Percentiles rank a stretch among this genome's conserved stretches.
Evolutionary conservation across 2,113 vertebrate genomes (phyloP).

Genomic region (Mirza zaza): DNA sequence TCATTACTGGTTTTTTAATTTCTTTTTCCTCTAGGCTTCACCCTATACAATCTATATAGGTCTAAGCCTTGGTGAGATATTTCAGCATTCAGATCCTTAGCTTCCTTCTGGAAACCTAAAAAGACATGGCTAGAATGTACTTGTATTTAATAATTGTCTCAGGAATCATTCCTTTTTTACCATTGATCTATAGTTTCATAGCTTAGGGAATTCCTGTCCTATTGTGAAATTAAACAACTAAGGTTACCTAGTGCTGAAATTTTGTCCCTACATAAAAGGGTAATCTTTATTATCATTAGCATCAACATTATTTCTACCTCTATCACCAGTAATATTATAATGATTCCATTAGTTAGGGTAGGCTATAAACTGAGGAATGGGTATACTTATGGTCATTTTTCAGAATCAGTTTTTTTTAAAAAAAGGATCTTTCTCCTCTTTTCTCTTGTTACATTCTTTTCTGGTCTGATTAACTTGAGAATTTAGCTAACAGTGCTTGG

Average conservation of each 20-base stretch:
- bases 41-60: neutral
- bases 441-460: slow-evolving; percentile 30
- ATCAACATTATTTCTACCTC: slow-evolving; percentile 24
- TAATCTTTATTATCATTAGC: neutral
- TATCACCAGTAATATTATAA: neutral
- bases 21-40: slow-evolving; percentile 36
- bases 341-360: slow-evolving; percentile 35
- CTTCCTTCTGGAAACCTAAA: neutral
- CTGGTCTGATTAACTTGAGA: slow-evolving; percentile 41
- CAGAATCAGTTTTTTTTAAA: neutral
- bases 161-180: neutral
- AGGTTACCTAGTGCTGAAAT: neutral
- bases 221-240: slow-evolving; percentile 19
- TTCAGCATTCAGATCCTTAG: slow-evolving; percentile 16
- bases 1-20: slow-evolving; percentile 21
- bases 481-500: slow-evolving; percentile 45
- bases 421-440: neutral
- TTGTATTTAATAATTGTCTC: slow-evolving; percentile 6
- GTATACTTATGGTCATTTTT: neutral
- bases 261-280: neutral
- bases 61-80: neutral
- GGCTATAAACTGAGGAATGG: neutral
- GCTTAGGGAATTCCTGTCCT: slow-evolving; percentile 32
- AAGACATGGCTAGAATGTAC: neutral
- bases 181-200: neutral